phyloP scores from a whole-genome alignment of 2,113 vertebrate species.

The Barnardius zonarius region DNA sequence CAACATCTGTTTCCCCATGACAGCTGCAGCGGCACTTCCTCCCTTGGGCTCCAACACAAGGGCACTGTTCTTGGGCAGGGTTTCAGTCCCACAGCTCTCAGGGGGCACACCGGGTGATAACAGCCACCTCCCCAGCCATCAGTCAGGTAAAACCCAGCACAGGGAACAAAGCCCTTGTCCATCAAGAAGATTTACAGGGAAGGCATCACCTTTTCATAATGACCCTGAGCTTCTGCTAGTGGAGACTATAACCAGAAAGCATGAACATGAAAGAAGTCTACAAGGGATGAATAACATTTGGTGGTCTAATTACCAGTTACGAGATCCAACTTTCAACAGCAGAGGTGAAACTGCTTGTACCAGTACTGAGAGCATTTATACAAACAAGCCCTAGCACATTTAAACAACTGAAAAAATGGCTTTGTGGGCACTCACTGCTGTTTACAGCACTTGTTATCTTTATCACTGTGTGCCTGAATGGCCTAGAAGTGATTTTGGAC shows the following conservation, averaged over 20 bases:
- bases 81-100: neutral
- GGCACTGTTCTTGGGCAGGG: fast-evolving
- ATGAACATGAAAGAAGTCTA: fast-evolving
- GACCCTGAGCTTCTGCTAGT: neutral
- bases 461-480: fast-evolving
- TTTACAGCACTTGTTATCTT: neutral
- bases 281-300: neutral
- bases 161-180: too few relatives aligned
- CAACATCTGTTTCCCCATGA: neutral
- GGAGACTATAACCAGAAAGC: fast-evolving
- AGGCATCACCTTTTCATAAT: fast-evolving
- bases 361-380: fast-evolving
- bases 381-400: fast-evolving
- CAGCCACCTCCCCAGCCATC: neutral
- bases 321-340: fast-evolving
- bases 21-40: neutral
- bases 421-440: fast-evolving
- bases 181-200: neutral
- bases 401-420: fast-evolving
- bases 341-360: fast-evolving
- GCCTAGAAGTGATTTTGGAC: neutral
- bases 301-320: fast-evolving
- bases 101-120: fast-evolving
- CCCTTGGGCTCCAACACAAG: neutral
- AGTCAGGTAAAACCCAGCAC: fast-evolving